Evolutionary conservation across 1,140 invertebrate genomes (phyloP), one percentile per base, ranked within the genome.

Genomic region (Euura lappo): DNA sequence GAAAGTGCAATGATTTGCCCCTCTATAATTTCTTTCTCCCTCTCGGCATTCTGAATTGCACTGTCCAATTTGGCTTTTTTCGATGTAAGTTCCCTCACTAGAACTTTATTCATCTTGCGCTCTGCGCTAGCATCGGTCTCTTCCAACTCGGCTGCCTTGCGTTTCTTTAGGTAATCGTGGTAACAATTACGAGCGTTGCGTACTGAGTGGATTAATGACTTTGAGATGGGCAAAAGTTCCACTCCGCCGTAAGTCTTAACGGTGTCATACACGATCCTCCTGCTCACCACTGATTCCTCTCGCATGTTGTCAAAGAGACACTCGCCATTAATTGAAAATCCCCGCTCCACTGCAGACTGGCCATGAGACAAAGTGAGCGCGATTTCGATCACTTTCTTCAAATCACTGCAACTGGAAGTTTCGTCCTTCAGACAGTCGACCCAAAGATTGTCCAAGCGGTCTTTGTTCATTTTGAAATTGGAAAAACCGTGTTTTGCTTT

Each of bases 241-340:
- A 73, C 65, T 45, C 72, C 72, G 0, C 72, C 72, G 65, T 69
- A 10, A 10, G 6, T 45, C 68, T 45, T 73, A 7, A 73, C 47
- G 64, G 72, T 51, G 44, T 69, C 45, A 69, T 69, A 44, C 4
- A 7, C 5, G 5, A 69, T 11, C 7, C 43, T 69, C 45, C 68
- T 69, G 11, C 44, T 64, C 1, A 73, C 44, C 10, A 73, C n/a
- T 66, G 67, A 67, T 70, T 70, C 64, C 28, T 73, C 72, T 6
- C 66, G 69, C 72, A 75, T 75, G 51, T 75, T 75, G 70, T 75
- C 71, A 5, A 71, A 45, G 45, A 72, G 64, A 69, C 69, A 68
- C 46, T 75, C 71, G 44, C 70, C 71, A 43, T 75, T 73, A 45
- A 75, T 42, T 2, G 69, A 75, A 44, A 75, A 71, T 42, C 70